Conservation (phyloP, 2,797 vertebrate genomes). For the Botia almorhae region DNA sequence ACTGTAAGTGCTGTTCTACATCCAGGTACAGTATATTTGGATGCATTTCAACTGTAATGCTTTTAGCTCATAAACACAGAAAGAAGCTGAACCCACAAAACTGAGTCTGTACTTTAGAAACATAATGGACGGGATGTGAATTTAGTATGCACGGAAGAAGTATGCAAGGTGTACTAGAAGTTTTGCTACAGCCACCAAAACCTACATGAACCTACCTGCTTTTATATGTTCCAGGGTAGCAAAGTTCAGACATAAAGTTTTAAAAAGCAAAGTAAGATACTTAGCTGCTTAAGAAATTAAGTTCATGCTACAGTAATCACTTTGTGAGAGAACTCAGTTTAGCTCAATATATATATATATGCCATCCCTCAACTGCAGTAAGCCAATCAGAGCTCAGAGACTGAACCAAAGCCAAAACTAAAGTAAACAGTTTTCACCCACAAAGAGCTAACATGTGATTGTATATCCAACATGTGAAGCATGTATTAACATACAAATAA, state of each 20-base stretch:
- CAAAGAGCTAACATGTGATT: neutral
- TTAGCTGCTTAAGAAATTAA: neutral
- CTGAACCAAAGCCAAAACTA: slow-evolving; percentile 43
- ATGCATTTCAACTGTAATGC: neutral
- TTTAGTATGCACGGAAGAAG: neutral
- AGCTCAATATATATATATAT: neutral
- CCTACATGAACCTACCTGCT: neutral
- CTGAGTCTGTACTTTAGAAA: neutral
- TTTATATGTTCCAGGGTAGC: neutral
- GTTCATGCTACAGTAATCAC: neutral
- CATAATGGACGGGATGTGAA: neutral
- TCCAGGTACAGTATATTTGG: neutral
- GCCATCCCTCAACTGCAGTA: slow-evolving; percentile 10
- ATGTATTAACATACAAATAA: neutral
- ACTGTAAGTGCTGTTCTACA: neutral
- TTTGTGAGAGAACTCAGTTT: neutral
- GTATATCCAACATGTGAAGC: neutral
- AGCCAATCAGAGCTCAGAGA: slow-evolving; percentile 13
- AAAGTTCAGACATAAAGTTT: neutral
- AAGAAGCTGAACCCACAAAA: slow-evolving; percentile 1
- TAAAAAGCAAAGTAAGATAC: neutral
- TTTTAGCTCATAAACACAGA: neutral
- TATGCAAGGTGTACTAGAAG: neutral
- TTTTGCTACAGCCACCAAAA: neutral
- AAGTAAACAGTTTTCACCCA: slow-evolving; percentile 15